phyloP scores from a whole-genome alignment of 35 echinoderm and acorn worm genomes.

The Lytechinus pictus region DNA sequence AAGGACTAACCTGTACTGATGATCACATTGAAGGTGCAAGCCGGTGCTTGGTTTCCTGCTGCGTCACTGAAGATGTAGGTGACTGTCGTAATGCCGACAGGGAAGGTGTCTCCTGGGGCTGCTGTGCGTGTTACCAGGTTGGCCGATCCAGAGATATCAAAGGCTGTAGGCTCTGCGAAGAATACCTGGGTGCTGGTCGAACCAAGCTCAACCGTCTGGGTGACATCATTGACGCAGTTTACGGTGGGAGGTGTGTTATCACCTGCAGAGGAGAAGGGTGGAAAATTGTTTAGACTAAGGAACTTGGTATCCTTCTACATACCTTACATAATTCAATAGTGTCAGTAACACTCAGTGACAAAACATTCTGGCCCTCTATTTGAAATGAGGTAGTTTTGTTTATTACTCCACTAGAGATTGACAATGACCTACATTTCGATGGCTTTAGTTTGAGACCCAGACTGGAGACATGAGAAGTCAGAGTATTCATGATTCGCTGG shows the following conservation, averaged over 20 bases:
- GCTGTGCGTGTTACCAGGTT: neutral
- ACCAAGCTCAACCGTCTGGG: neutral
- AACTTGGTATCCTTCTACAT: no score
- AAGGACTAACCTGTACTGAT: neutral
- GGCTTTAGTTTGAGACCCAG: no score
- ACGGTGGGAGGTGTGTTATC: slow-evolving; percentile 57
- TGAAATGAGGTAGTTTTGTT: no score
- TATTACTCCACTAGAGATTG: no score
- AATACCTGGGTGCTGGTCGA: neutral
- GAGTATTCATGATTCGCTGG: no score
- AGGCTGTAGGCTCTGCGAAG: neutral
- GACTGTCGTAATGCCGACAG: neutral
- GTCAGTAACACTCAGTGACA: no score
- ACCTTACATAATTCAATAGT: no score
- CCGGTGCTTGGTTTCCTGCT: neutral
- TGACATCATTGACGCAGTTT: neutral
- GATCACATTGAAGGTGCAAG: neutral
- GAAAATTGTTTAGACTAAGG: neutral
- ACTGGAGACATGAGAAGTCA: no score
- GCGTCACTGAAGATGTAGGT: neutral
- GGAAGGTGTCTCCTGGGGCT: neutral
- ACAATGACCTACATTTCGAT: no score
- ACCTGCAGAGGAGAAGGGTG: slow-evolving; percentile 2
- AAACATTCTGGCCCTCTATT: no score
- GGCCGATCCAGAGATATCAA: neutral